Conservation (phyloP, 2,888 invertebrate species). For the Trichopria drosophilae region DNA sequence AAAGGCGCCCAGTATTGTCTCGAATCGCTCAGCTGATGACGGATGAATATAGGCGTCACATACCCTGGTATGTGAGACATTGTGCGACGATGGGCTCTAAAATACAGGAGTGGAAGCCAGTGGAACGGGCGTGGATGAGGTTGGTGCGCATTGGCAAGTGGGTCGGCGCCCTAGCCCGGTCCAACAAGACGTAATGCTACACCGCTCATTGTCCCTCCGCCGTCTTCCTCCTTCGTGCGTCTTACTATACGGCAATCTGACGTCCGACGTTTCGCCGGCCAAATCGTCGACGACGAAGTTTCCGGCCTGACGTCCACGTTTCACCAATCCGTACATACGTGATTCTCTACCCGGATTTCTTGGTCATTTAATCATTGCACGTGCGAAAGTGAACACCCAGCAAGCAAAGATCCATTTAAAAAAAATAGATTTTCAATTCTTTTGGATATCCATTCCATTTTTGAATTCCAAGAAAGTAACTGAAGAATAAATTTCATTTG, state of each 20-base stretch:
- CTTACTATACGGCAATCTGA: background rate
- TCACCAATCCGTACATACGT: slow-evolving; percentile 9
- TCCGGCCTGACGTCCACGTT: no score
- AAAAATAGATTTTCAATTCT: no score
- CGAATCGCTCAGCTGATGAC: slow-evolving; percentile 22
- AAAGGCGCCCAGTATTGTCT: slow-evolving; percentile 11
- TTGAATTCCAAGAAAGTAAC: no score
- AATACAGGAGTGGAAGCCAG: slow-evolving; percentile 24
- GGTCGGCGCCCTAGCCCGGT: slow-evolving; percentile 42
- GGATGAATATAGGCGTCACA: slow-evolving; percentile 19
- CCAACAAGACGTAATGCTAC: slow-evolving; percentile 45
- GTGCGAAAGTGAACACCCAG: no score
- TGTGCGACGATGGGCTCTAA: slow-evolving; percentile 21
- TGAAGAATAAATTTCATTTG: no score
- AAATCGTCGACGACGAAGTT: no score
- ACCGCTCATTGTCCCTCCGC: slow-evolving; percentile 41
- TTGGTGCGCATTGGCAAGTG: slow-evolving; percentile 36
- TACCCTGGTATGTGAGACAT: slow-evolving; percentile 1
- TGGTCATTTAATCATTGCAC: no score
- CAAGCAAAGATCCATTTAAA: no score
- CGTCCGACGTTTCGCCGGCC: slow-evolving; percentile 41
- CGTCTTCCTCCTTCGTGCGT: slow-evolving; percentile 12
- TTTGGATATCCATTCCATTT: no score
- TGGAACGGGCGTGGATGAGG: background rate
- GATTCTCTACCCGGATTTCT: no score